phyloP scores from a whole-genome alignment of 2,888 invertebrate genomes.

The Plemyria rubiginata region DNA sequence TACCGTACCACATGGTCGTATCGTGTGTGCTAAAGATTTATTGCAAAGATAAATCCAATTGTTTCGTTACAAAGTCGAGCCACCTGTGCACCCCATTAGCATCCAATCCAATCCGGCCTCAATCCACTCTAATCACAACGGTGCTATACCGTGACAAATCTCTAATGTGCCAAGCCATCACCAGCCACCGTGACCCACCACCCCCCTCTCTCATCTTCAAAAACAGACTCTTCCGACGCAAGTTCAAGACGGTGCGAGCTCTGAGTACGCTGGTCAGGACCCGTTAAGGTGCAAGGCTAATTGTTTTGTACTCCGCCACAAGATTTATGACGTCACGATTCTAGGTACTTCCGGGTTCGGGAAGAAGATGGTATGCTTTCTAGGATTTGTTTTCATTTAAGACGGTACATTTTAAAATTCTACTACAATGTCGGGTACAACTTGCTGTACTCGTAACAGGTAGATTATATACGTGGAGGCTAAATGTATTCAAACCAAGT shows the following conservation, averaged over 20 bases:
- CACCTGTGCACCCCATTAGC: slow-evolving; percentile 35
- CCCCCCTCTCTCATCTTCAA: slow-evolving; percentile 31
- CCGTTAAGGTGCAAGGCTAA: slow-evolving; percentile 69
- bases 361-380: slow-evolving; percentile 31
- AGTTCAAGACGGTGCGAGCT: slow-evolving; percentile 36
- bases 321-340: slow-evolving; percentile 71
- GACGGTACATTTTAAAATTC: neutral
- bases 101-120: slow-evolving; percentile 41
- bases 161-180: slow-evolving; percentile 59
- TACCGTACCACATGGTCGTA: neutral
- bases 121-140: slow-evolving; percentile 55
- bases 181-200: slow-evolving; percentile 49
- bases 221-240: slow-evolving; percentile 29
- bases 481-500: no score
- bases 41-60: slow-evolving; percentile 25
- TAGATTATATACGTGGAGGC: no score
- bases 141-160: slow-evolving; percentile 67
- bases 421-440: neutral
- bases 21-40: slow-evolving; percentile 15
- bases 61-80: slow-evolving; percentile 28
- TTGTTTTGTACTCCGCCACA: slow-evolving; percentile 62
- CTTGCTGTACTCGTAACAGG: no score
- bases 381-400: slow-evolving; percentile 24
- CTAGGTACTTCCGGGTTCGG: slow-evolving; percentile 50
- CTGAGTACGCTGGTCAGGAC: slow-evolving; percentile 47